Percentiles rank a stretch among this genome's conserved stretches.
Conservation (phyloP, 2,888 invertebrate genomes). For the Ypsolopha scabrella region DNA sequence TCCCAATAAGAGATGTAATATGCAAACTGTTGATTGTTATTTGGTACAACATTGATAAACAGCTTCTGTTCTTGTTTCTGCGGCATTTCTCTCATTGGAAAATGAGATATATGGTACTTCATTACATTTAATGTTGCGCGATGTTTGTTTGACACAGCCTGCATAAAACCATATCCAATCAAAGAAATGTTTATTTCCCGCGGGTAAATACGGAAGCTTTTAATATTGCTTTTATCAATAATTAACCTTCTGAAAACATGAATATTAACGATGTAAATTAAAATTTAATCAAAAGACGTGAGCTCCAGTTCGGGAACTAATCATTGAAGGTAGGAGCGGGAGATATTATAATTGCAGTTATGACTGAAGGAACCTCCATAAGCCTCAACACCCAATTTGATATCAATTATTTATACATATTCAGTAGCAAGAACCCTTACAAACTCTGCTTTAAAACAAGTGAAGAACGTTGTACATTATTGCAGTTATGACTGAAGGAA, state of each 20-base stretch:
- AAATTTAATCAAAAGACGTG: constrained; percentile 1
- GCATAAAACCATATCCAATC: too few species aligned
- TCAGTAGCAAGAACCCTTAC: too few species aligned
- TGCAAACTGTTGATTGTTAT: constrained; percentile 22
- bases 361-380: too few species aligned
- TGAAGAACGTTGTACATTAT: too few species aligned
- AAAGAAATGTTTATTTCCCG: too few species aligned
- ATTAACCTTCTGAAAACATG: not conserved
- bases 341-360: constrained; percentile 36
- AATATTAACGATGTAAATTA: constrained; percentile 1
- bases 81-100: not conserved
- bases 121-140: too few species aligned
- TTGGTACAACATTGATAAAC: constrained; percentile 3
- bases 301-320: not conserved
- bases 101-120: not conserved
- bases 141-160: too few species aligned
- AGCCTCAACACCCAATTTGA: too few species aligned
- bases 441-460: too few species aligned
- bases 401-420: too few species aligned
- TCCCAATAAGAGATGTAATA: constrained; percentile 26
- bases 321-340: not conserved
- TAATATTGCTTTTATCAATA: not conserved
- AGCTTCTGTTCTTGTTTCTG: not conserved
- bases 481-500: too few species aligned
- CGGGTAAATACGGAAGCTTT: not conserved